These are phyloP conservation scores for Pogonophryne albipinna DNA, from an alignment of 2,797 vertebrate genomes.

Conservation along the genomic window DNA sequence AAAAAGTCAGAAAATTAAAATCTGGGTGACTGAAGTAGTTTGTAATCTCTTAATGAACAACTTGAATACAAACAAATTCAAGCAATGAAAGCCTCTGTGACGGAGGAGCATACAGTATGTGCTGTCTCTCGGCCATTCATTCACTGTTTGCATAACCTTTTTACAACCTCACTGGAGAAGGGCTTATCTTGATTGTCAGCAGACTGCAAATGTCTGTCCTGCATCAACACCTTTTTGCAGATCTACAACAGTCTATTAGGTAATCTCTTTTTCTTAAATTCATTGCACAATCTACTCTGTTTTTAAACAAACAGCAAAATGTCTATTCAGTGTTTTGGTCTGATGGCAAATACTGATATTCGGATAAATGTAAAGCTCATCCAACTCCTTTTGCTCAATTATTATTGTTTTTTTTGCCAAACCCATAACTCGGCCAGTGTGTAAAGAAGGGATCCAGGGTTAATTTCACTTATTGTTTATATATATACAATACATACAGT, in stretches of 20 bases:
- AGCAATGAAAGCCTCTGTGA: conserved; percentile 66
- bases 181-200: conserved; percentile 60
- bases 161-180: conserved; percentile 71
- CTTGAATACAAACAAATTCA: conserved; percentile 70
- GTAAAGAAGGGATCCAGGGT: conserved; percentile 80
- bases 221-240: conserved; percentile 51
- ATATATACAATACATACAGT: conserved; percentile 44
- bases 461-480: conserved; percentile 67
- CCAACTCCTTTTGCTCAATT: conserved; percentile 13
- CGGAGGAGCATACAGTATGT: conserved; percentile 51
- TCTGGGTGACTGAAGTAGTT: conserved; percentile 76
- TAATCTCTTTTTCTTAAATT: conserved; percentile 29
- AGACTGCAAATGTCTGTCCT: conserved; percentile 57
- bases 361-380: conserved; percentile 46
- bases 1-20: conserved; percentile 75
- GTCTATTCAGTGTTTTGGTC: conserved; percentile 40
- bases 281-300: conserved; percentile 46
- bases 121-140: conserved; percentile 60
- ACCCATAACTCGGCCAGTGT: conserved; percentile 78
- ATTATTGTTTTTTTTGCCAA: conserved; percentile 45
- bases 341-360: conserved; percentile 46
- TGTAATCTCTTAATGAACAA: conserved; percentile 82
- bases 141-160: conserved; percentile 72
- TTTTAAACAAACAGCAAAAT: conserved; percentile 43
- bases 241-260: conserved; percentile 40